Evolutionary conservation across 2,113 vertebrate genomes (phyloP).

Genomic region (Corvus hawaiiensis): DNA sequence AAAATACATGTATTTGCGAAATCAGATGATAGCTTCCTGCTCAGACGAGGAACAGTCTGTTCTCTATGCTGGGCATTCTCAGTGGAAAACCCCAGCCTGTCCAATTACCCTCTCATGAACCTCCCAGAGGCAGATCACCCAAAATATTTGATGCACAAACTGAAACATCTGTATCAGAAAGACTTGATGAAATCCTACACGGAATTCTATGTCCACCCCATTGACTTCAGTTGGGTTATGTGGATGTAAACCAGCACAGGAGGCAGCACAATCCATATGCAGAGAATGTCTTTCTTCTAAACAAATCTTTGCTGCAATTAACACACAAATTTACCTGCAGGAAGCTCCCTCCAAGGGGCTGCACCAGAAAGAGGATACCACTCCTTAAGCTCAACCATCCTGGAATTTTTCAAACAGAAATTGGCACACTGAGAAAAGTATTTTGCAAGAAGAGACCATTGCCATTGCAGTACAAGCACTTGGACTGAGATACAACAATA

Average conservation of each 20-base stretch:
- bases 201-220: not conserved
- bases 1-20: not conserved
- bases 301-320: not conserved
- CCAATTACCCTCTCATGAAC: not conserved
- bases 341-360: not conserved
- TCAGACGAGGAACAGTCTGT: not conserved
- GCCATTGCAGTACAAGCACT: conserved; percentile 64
- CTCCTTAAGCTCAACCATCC: conserved; percentile 69
- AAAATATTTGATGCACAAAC: not conserved
- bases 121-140: not conserved
- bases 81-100: not conserved
- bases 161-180: not conserved
- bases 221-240: not conserved
- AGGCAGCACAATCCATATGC: accelerated
- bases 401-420: conserved; percentile 66
- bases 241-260: not conserved
- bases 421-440: conserved; percentile 66
- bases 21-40: not conserved
- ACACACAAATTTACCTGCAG: not conserved
- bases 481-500: conserved; percentile 66
- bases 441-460: conserved; percentile 73
- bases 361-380: conserved; percentile 62
- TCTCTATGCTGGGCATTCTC: not conserved
- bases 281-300: not conserved
- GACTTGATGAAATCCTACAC: not conserved